These are phyloP conservation scores for Polypedilum pembai DNA, from an alignment of 1,140 invertebrate species.

Conservation along the genomic window DNA sequence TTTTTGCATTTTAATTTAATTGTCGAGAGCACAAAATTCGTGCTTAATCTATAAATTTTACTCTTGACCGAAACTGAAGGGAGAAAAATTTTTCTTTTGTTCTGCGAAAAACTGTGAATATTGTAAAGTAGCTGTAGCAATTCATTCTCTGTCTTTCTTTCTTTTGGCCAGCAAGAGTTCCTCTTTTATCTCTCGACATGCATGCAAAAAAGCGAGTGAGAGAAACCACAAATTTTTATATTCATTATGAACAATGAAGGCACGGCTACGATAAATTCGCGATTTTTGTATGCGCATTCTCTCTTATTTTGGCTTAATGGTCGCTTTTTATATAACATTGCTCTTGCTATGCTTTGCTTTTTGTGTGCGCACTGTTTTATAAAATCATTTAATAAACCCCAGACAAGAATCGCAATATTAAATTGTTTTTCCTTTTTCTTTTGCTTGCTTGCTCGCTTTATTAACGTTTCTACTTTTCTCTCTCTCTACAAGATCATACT, in stretches of 20 bases:
- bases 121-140: conserved; percentile 8
- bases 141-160: not conserved
- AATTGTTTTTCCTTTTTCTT: conserved; percentile 5
- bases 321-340: not conserved
- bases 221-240: conserved; percentile 18
- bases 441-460: not conserved
- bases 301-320: conserved; percentile 20
- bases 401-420: conserved; percentile 28
- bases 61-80: not conserved
- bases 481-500: not conserved
- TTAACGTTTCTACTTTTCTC: not conserved
- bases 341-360: not conserved
- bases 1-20: no score
- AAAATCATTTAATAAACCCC: conserved; percentile 25
- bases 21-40: not conserved
- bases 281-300: conserved; percentile 22
- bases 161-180: not conserved
- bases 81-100: not conserved
- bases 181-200: not conserved
- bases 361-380: not conserved
- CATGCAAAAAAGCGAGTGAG: no score
- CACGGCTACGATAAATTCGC: conserved; percentile 22
- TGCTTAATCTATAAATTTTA: conserved; percentile 2
- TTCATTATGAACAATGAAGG: conserved; percentile 27
- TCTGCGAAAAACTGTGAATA: not conserved